A percentile compares a stretch with the other conserved stretches of the same genome.
phyloP scores from a whole-genome alignment of 2,113 vertebrate species.

The Gambusia holbrooki region DNA sequence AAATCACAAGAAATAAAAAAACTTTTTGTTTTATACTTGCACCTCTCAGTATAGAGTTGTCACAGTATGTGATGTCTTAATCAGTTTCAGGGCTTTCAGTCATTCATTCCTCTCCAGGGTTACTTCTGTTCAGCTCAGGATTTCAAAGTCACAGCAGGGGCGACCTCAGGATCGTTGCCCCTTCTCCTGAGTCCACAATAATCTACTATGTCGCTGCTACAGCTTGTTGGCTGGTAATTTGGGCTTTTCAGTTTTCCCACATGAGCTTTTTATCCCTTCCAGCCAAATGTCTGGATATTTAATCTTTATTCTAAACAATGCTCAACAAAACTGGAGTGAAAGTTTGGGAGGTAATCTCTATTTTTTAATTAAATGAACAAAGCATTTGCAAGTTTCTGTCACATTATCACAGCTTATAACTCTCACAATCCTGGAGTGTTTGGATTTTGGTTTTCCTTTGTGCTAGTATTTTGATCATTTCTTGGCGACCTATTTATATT shows the following conservation, averaged over 20 bases:
- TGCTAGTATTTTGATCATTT: too few relatives aligned
- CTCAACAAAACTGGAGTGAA: neutral
- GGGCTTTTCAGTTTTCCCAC: neutral
- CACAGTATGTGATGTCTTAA: neutral
- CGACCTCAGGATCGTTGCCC: constrained; percentile 7
- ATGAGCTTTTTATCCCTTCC: neutral
- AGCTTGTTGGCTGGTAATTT: neutral
- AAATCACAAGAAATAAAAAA: neutral
- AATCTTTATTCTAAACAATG: neutral
- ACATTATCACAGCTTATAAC: too few relatives aligned
- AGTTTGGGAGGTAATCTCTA: too few relatives aligned
- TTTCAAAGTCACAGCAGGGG: constrained; percentile 34
- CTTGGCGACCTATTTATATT: too few relatives aligned
- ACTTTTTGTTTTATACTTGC: neutral
- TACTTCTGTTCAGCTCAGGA: constrained; percentile 24
- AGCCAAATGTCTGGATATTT: neutral
- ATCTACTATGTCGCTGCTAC: neutral
- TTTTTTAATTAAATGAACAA: too few relatives aligned
- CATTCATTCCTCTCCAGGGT: neutral
- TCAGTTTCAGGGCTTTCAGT: neutral
- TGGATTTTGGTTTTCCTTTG: too few relatives aligned
- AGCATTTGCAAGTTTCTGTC: too few relatives aligned
- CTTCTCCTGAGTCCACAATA: neutral
- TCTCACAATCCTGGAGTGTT: too few relatives aligned
- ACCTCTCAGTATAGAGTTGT: neutral